phyloP scores from a whole-genome alignment of 2,797 vertebrate species.

The Myotis vivesi region DNA sequence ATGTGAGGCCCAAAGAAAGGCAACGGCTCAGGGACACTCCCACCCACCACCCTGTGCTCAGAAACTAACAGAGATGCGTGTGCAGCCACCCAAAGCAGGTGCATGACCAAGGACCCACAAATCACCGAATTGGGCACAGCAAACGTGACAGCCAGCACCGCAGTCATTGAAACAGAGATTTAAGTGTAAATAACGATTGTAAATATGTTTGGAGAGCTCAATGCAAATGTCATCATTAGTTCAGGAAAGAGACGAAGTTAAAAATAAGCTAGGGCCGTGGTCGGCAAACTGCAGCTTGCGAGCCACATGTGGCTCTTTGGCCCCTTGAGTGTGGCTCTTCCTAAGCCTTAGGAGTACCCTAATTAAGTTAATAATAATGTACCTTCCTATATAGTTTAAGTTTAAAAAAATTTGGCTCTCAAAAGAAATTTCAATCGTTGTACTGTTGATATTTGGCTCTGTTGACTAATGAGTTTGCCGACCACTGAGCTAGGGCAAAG shows the following conservation, averaged over 20 bases:
- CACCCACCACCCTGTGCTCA: background rate
- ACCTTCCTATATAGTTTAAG: no score
- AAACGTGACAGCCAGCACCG: background rate
- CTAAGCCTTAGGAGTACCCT: no score
- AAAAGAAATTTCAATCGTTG: no score
- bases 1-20: background rate
- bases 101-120: background rate
- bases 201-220: constrained; percentile 38
- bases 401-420: no score
- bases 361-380: no score
- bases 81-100: fast-evolving
- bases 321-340: no score
- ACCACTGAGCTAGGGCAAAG: background rate
- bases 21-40: background rate
- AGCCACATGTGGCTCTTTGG: no score
- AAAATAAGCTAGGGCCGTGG: background rate
- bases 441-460: no score
- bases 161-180: background rate
- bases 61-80: background rate
- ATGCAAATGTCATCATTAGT: background rate
- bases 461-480: no score
- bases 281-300: no score
- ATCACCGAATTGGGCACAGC: background rate
- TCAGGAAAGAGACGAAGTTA: background rate
- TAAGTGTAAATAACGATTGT: background rate